phyloP scores from a whole-genome alignment of 2,888 invertebrate species.

The Nudaria mundana region DNA sequence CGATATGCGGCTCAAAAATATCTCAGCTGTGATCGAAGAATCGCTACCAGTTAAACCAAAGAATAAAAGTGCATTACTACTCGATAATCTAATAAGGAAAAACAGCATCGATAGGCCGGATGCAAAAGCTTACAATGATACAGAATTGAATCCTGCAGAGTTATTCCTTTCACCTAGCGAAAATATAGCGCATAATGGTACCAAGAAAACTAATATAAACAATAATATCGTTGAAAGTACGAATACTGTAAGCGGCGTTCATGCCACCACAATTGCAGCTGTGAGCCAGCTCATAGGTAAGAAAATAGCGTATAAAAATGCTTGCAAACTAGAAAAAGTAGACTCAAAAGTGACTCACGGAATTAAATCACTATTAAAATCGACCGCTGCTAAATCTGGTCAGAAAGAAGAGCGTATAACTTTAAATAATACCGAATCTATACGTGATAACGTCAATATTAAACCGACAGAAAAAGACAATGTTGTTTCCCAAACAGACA shows the following conservation, averaged over 20 bases:
- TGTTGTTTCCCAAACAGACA: slow-evolving; percentile 22
- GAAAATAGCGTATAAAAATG: slow-evolving; percentile 61
- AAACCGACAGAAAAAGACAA: slow-evolving; percentile 26
- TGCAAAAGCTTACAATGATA: slow-evolving; percentile 61
- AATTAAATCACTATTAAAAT: slow-evolving; percentile 68
- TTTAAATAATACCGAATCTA: slow-evolving; percentile 30
- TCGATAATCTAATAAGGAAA: slow-evolving; percentile 80
- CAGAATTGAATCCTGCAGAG: slow-evolving; percentile 68
- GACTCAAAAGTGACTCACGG: slow-evolving; percentile 65
- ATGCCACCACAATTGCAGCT: slow-evolving; percentile 62
- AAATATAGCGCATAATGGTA: slow-evolving; percentile 55
- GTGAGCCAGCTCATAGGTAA: slow-evolving; percentile 68
- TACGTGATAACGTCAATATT: slow-evolving; percentile 21
- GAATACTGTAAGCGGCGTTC: slow-evolving; percentile 52
- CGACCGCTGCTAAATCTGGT: slow-evolving; percentile 51
- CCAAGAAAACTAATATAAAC: slow-evolving; percentile 73
- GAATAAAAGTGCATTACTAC: slow-evolving; percentile 71
- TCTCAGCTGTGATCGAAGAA: slow-evolving; percentile 45
- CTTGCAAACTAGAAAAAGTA: slow-evolving; percentile 63
- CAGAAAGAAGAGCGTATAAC: slow-evolving; percentile 46
- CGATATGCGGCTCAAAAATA: slow-evolving; percentile 51
- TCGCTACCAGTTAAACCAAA: slow-evolving; percentile 54
- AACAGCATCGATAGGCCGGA: slow-evolving; percentile 79
- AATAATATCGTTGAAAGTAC: slow-evolving; percentile 70
- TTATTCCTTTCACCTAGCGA: slow-evolving; percentile 67